phyloP scores from a whole-genome alignment of 2,888 invertebrate genomes.

The Argyresthia goedartella region DNA sequence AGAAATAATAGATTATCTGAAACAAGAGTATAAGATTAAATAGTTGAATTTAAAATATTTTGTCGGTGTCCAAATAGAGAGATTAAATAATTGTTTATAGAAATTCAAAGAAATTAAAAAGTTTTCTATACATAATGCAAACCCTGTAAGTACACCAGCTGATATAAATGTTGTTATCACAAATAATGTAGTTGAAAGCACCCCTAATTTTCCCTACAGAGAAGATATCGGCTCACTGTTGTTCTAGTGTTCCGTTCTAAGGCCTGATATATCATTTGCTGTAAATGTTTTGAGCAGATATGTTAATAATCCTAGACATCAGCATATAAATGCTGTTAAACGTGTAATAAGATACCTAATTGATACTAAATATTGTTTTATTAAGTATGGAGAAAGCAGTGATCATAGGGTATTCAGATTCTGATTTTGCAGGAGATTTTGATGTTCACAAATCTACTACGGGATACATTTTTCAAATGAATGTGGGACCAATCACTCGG shows the following conservation, averaged over 20 bases:
- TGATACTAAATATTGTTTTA: constrained; percentile 16
- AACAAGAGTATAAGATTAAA: background rate
- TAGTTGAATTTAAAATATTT: background rate
- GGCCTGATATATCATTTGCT: constrained; percentile 13
- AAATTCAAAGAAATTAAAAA: background rate
- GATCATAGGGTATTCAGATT: constrained; percentile 18
- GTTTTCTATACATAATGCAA: background rate
- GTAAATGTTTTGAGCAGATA: constrained; percentile 17
- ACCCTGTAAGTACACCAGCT: background rate
- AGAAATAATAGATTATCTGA: background rate
- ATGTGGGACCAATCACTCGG: constrained; percentile 20
- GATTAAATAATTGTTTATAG: background rate
- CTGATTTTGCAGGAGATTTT: constrained; percentile 19
- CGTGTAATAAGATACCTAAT: constrained; percentile 16
- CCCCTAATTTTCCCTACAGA: constrained; percentile 12
- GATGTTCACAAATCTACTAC: constrained; percentile 19
- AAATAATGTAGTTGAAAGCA: constrained; percentile 7
- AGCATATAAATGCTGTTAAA: constrained; percentile 18
- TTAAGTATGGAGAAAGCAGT: constrained; percentile 12
- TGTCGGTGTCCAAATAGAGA: background rate
- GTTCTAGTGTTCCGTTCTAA: constrained; percentile 14
- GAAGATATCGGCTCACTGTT: constrained; percentile 16
- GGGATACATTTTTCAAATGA: constrained; percentile 19
- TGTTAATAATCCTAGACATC: constrained; percentile 13
- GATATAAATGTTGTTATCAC: background rate